Percentiles rank a stretch among this genome's conserved stretches.
Evolutionary conservation across 2,888 invertebrate species (phyloP).

Genomic region (Papilio gigon): DNA sequence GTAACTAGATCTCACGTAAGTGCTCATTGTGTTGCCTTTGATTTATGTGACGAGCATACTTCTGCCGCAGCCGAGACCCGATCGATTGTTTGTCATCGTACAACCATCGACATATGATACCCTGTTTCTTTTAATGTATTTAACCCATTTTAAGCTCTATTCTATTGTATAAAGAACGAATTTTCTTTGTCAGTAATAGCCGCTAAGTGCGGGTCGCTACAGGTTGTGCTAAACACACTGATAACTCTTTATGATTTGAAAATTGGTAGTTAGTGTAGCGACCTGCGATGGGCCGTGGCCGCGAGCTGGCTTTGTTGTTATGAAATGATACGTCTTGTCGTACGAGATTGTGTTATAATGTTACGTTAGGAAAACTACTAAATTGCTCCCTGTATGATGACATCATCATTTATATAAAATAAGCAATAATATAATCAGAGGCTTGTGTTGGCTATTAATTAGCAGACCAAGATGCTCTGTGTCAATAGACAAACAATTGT

Average conservation of each 20-base stretch:
- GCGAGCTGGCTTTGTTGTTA: constrained; percentile 2
- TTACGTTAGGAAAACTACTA: constrained; percentile 58
- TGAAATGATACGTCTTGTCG: constrained; percentile 12
- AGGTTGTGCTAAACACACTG: constrained; percentile 55
- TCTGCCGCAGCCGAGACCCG: constrained; percentile 54
- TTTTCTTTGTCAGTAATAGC: background rate
- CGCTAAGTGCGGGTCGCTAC: constrained; percentile 32
- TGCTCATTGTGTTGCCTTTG: constrained; percentile 70
- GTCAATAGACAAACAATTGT: too few relatives aligned
- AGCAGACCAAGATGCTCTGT: too few relatives aligned
- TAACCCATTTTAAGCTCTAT: constrained; percentile 8
- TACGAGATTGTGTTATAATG: constrained; percentile 49
- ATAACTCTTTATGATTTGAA: constrained; percentile 57
- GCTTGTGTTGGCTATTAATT: too few relatives aligned
- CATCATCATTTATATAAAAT: background rate
- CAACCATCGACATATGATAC: constrained; percentile 10
- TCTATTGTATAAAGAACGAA: background rate
- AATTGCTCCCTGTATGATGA: background rate
- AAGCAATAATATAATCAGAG: too few relatives aligned
- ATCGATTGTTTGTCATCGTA: constrained; percentile 33
- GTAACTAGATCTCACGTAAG: constrained; percentile 55
- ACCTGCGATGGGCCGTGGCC: constrained; percentile 8
- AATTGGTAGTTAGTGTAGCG: constrained; percentile 45
- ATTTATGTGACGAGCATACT: constrained; percentile 73
- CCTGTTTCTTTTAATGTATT: background rate